Percentiles rank a stretch among this genome's conserved stretches.
Evolutionary conservation across 2,888 invertebrate genomes (phyloP).

Genomic region (Linhomoeus sp.): DNA sequence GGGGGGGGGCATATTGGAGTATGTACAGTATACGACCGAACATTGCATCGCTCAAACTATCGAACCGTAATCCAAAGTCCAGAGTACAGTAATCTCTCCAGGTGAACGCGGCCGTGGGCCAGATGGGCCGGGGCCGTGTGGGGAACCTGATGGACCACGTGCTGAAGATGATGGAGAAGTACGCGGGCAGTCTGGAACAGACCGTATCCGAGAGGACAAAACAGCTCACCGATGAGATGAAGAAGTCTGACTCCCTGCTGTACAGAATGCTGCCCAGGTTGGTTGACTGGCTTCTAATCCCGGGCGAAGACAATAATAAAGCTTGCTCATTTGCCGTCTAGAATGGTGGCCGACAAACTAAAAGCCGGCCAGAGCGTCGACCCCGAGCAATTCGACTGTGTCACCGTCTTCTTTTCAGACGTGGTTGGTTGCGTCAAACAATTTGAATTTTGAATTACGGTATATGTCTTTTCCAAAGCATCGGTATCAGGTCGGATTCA

Average conservation of each 20-base stretch:
- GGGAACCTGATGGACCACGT: not conserved
- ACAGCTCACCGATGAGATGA: slow-evolving; percentile 3
- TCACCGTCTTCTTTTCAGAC: slow-evolving; percentile 3
- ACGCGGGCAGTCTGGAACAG: not conserved
- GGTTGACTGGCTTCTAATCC: not conserved
- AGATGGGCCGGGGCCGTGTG: not conserved
- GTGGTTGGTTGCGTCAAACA: too few species aligned
- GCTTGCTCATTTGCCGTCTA: not conserved
- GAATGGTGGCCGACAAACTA: slow-evolving; percentile 4
- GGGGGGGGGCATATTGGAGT: too few species aligned
- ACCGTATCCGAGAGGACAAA: not conserved
- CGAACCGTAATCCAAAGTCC: too few species aligned
- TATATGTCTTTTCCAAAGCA: too few species aligned
- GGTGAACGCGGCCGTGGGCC: not conserved
- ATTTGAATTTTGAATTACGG: too few species aligned
- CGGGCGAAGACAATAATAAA: slow-evolving; percentile 3
- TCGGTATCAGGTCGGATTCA: slow-evolving; percentile 5
- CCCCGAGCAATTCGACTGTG: slow-evolving; percentile 3
- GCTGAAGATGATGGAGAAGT: slow-evolving; percentile 1
- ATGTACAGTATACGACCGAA: too few species aligned
- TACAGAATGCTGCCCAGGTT: slow-evolving; percentile 5
- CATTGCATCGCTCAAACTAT: too few species aligned
- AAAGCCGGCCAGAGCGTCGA: slow-evolving; percentile 2
- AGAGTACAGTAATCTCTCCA: not conserved
- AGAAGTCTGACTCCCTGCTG: slow-evolving; percentile 3